Evolutionary conservation across 1,140 invertebrate genomes (phyloP), one percentile per base, ranked within the genome.

Genomic region (Pomacea maculata): DNA sequence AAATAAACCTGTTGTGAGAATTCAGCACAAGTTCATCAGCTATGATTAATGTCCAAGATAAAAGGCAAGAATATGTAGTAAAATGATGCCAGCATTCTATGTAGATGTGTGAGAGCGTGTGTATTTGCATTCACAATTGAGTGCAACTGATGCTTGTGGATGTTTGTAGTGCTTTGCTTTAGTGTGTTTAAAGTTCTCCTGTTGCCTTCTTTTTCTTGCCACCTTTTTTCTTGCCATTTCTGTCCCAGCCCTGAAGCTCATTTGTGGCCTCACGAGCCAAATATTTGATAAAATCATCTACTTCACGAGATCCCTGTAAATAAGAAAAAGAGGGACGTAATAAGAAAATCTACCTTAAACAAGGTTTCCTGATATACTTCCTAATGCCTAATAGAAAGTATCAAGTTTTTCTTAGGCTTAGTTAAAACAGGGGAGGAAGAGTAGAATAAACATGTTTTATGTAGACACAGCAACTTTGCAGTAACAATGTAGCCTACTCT

Each of bases 261-360:
- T 95, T 93, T 55, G 96, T 97, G 0, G 98, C 94, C 84, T 99
- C 95, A 90, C 98, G 95, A 57, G 98, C 95, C 87, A 99, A 95
- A 92, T 97, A 99, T 89, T 98, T 98, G 72, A 99, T 90, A 91
- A 99, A 99, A 88, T 99, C 98, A 78, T 99, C 95, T 0, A 98
- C 91, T 86, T 98, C 96, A 81, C 98, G 95, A 14, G 97, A 98
- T 89, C 97, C 97, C 93, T 95, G 90, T 0, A 93, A 74, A 45
- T 45, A 45, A 45, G 34, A 45, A 45, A 45, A 45, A 45, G 34
- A 45, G 34, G 34, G 34, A 45, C 6, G 34, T 45, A 6, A 45
- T 45, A 45, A 25, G 25, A 25, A 45, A 45, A 45, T 45, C 34
- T 45, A 6, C 34, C 0, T 45, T 45, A 45, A 4, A 2, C 34